phyloP scores from a whole-genome alignment of 2,113 vertebrate genomes.

The Cyanoderma ruficeps region DNA sequence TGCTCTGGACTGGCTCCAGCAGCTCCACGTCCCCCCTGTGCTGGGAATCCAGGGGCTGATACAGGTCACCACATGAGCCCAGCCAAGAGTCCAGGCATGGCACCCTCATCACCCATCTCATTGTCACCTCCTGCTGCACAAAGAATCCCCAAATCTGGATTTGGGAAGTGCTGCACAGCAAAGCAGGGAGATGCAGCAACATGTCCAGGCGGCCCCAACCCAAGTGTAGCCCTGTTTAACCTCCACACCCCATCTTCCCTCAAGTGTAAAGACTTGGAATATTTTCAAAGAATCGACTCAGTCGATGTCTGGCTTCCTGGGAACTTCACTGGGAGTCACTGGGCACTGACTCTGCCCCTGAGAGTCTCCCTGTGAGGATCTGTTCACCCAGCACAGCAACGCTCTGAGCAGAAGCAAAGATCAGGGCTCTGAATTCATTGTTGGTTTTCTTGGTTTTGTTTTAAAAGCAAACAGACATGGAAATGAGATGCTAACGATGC shows the following conservation, averaged over 20 bases:
- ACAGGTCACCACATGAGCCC: neutral
- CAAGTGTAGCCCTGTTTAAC: neutral
- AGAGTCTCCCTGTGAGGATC: neutral
- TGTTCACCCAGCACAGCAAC: neutral
- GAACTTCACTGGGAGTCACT: neutral
- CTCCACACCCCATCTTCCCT: neutral
- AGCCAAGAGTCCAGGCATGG: neutral
- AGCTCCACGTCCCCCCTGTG: neutral
- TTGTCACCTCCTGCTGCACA: neutral
- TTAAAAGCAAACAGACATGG: neutral
- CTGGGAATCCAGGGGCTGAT: neutral
- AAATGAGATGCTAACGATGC: neutral
- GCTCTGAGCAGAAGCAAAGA: neutral
- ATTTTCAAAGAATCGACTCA: neutral
- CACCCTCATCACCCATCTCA: neutral
- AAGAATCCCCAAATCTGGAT: neutral
- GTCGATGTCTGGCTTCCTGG: neutral
- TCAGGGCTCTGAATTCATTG: neutral
- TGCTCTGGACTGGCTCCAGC: rapidly evolving
- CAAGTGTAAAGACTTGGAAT: neutral
- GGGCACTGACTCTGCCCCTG: neutral
- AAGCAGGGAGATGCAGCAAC: neutral
- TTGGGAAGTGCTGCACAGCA: neutral
- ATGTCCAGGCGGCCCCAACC: rapidly evolving
- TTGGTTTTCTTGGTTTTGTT: neutral